phyloP scores from a whole-genome alignment of 2,113 vertebrate genomes.

The Microcebus griseorufus region DNA sequence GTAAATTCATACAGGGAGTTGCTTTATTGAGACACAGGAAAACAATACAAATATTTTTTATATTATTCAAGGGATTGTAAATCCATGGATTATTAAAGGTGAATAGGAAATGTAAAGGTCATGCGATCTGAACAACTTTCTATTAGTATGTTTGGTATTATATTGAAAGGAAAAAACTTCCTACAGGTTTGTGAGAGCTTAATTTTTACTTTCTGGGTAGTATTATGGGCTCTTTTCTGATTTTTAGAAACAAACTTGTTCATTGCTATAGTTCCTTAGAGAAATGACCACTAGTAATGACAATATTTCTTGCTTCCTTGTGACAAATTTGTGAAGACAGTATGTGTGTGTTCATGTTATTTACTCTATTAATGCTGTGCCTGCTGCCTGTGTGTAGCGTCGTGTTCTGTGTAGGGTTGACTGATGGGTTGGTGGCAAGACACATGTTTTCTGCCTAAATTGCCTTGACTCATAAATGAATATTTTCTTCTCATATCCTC shows the following conservation, averaged over 20 bases:
- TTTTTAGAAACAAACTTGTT: background rate
- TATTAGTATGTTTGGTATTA: background rate
- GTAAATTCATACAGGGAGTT: background rate
- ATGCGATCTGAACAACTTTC: background rate
- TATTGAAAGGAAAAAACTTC: background rate
- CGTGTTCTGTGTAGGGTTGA: background rate
- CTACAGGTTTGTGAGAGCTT: background rate
- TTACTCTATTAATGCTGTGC: background rate
- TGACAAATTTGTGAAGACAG: background rate
- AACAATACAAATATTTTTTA: constrained; percentile 5
- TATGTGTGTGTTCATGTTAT: background rate
- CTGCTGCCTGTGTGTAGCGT: background rate
- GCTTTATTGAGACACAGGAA: constrained; percentile 9
- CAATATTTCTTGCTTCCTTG: background rate
- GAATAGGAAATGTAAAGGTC: constrained; percentile 1
- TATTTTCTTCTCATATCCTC: too few species aligned
- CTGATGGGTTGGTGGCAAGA: background rate
- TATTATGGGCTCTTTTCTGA: background rate
- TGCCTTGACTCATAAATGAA: background rate
- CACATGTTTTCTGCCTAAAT: background rate
- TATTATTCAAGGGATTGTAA: background rate
- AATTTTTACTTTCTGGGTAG: background rate
- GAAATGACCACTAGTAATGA: background rate
- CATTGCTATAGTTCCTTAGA: constrained; percentile 4
- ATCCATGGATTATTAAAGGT: constrained; percentile 32